Percentiles rank a stretch among this genome's conserved stretches.
Conservation (phyloP, 2,888 invertebrate genomes). For the Noctua comes region DNA sequence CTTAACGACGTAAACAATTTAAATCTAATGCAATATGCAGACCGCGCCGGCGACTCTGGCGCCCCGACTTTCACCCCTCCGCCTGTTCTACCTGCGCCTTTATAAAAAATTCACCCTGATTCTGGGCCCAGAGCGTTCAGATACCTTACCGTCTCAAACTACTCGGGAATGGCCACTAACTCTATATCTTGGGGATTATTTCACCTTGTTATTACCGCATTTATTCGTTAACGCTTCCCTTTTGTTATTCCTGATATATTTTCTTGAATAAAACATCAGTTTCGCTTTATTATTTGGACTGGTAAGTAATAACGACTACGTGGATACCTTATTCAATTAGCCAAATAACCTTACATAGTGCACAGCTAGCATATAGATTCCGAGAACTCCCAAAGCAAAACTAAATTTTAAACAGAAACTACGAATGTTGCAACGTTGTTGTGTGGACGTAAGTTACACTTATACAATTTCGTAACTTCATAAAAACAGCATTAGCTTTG, state of each 20-base stretch:
- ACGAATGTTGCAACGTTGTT: neutral
- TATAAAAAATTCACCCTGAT: constrained; percentile 86
- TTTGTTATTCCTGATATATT: constrained; percentile 22
- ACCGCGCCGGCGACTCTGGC: constrained; percentile 77
- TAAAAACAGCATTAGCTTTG: neutral
- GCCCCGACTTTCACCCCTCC: constrained; percentile 68
- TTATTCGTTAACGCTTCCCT: constrained; percentile 40
- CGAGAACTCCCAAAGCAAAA: constrained; percentile 10
- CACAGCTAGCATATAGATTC: neutral
- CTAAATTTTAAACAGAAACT: constrained; percentile 26
- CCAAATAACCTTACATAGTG: neutral
- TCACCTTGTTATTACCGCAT: constrained; percentile 58
- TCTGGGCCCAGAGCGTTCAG: constrained; percentile 71
- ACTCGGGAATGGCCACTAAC: constrained; percentile 68
- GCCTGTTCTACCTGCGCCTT: constrained; percentile 77
- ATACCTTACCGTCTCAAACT: constrained; percentile 70
- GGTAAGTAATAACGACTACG: constrained; percentile 5
- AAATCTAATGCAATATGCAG: constrained; percentile 90
- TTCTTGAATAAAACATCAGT: constrained; percentile 33
- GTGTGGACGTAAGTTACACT: constrained; percentile 11
- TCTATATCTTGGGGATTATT: constrained; percentile 64
- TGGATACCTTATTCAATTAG: neutral
- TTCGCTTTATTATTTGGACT: constrained; percentile 6
- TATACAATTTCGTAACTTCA: neutral
- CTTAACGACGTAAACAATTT: constrained; percentile 90